A percentile compares a stretch with the other conserved stretches of the same genome.
phyloP scores from a whole-genome alignment of 1,140 invertebrate species.

The Bombyx mandarina region DNA sequence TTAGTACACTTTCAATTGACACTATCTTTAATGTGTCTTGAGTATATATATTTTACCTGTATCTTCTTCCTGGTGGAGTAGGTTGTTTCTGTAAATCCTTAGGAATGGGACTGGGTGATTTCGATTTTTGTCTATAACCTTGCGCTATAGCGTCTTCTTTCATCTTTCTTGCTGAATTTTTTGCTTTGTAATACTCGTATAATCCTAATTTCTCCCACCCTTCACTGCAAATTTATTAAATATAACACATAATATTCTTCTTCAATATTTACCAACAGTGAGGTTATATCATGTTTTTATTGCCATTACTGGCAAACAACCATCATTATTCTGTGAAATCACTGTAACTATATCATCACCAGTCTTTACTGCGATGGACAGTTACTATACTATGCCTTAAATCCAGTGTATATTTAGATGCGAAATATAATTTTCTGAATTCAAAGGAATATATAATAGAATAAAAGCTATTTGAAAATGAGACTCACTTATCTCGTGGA shows the following conservation, averaged over 20 bases:
- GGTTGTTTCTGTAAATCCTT: slow-evolving; percentile 82
- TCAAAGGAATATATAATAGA: background rate
- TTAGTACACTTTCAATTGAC: background rate
- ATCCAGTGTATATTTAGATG: no score
- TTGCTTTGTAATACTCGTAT: slow-evolving; percentile 98
- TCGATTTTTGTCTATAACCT: slow-evolving; percentile 79
- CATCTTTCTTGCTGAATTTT: slow-evolving; percentile 89
- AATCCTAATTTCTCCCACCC: slow-evolving; percentile 98
- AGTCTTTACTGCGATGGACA: no score
- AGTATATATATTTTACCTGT: slow-evolving; percentile 63
- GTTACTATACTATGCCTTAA: no score
- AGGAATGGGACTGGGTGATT: slow-evolving; percentile 81
- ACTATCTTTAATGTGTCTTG: background rate
- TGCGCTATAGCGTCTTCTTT: slow-evolving; percentile 87
- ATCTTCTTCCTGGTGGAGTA: slow-evolving; percentile 80
- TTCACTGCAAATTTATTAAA: slow-evolving; percentile 77
- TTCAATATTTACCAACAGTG: slow-evolving; percentile 3
- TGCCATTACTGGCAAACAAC: no score
- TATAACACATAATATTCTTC: slow-evolving; percentile 16
- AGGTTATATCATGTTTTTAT: no score
- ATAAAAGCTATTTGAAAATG: background rate
- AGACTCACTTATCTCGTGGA: slow-evolving; percentile 89
- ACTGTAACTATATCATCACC: no score
- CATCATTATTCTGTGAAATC: no score
- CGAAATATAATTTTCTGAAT: slow-evolving; percentile 2